These are phyloP conservation scores for Lasius platythorax DNA, from an alignment of 2,888 invertebrate species.

Conservation along the genomic window DNA sequence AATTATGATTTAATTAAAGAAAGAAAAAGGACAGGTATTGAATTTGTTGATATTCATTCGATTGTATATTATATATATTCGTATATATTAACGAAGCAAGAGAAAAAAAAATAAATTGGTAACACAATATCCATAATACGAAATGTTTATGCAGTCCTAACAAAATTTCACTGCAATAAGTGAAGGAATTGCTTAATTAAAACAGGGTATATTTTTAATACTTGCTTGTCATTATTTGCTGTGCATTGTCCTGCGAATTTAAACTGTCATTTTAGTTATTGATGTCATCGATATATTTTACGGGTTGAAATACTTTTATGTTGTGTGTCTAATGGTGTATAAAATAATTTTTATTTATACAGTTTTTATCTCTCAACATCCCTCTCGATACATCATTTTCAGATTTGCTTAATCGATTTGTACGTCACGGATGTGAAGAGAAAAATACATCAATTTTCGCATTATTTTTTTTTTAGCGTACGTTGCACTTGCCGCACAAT, in stretches of 20 bases:
- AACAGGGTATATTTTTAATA: not conserved
- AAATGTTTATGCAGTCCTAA: not conserved
- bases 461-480: constrained; percentile 34
- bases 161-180: not conserved
- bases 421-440: not conserved
- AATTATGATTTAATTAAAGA: not conserved
- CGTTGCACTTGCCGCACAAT: constrained; percentile 38
- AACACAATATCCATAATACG: not conserved
- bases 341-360: not conserved
- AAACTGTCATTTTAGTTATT: not conserved
- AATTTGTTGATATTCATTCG: not conserved
- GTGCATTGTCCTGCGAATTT: not conserved
- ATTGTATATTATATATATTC: not conserved
- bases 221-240: not conserved
- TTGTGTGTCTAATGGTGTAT: not conserved
- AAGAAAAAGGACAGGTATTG: not conserved
- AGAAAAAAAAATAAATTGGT: not conserved
- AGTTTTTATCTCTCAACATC: not conserved
- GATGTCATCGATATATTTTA: not conserved
- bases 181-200: not conserved
- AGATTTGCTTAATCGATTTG: constrained; percentile 33
- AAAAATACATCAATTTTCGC: constrained; percentile 34
- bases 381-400: constrained; percentile 24
- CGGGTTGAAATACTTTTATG: not conserved
- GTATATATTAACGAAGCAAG: not conserved